These are phyloP conservation scores for Cromileptes altivelis DNA, from an alignment of 2,113 vertebrate species.

Conservation along the genomic window DNA sequence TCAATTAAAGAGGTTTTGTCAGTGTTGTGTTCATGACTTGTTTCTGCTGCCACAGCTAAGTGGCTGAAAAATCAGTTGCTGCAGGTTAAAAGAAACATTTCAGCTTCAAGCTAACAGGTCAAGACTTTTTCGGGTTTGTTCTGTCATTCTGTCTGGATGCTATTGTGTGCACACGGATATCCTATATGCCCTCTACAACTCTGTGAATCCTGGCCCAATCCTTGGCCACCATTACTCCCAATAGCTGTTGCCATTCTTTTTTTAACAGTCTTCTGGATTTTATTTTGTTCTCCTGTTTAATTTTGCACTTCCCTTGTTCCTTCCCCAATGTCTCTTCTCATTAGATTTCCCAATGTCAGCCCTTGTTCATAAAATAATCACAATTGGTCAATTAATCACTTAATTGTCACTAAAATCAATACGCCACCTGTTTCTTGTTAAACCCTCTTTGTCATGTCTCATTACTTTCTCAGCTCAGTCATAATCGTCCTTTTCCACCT, in stretches of 20 bases:
- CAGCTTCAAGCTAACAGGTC: background rate
- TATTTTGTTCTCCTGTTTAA: background rate
- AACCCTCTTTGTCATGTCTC: conserved; percentile 58
- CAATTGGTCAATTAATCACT: conserved; percentile 57
- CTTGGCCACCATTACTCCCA: background rate
- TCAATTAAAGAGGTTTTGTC: background rate
- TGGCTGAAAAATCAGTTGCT: background rate
- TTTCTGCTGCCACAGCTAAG: background rate
- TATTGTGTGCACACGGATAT: background rate
- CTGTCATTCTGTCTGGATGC: background rate
- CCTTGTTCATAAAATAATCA: conserved; percentile 59
- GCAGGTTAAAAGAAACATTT: background rate
- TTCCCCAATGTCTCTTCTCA: background rate
- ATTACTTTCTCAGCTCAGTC: conserved; percentile 60
- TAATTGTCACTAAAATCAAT: conserved; percentile 52
- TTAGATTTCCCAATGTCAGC: conserved; percentile 9
- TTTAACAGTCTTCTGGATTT: background rate
- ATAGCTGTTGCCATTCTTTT: background rate
- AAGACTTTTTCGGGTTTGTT: background rate
- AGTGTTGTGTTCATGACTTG: background rate
- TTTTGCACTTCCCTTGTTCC: background rate
- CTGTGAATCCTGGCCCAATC: background rate
- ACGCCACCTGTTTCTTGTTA: conserved; percentile 63
- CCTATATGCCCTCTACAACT: background rate
- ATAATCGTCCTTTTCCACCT: conserved; percentile 30